Base-by-base conservation (phyloP, 2,888 invertebrate species). In the Ophion slaviceki region DNA sequence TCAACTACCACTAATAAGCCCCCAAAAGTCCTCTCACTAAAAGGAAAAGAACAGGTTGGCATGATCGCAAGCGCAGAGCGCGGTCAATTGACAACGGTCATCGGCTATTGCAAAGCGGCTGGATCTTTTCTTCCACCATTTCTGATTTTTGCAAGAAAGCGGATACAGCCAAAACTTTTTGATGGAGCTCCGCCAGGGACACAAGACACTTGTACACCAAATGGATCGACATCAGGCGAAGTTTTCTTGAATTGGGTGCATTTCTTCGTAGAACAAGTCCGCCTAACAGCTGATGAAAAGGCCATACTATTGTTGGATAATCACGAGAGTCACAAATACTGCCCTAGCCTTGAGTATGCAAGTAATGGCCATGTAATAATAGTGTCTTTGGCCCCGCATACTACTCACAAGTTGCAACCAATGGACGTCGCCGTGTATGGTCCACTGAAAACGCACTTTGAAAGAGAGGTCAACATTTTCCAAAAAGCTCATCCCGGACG, bases 21-120 rank as follows among this genome's bases (percentile, higher is more conserved):
- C 4, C 77, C 85, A 28, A 95, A 95, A 94, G 94, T 36, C 94
- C 93, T 93, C 87, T 87, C 47, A 85, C 10, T 59, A 20, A 78
- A 53, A 62, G 87, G 85, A 66, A 92, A 91, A 85, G 90, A 89
- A 80, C 89, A 90, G 85, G 89, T 92, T 17, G 90, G 90, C 32
- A 86, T 89, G 28, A 90, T 91, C 40, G 86, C 88, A 32, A 89
- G 88, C 85, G 84, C 86, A 81, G 90, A 91, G 86, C 62, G 89
- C 71, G 89, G 90, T 45, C 71, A 88, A 80, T 45, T 82, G 14
- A 88, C 87, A 28, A 88, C 86, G 45, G 85, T 87, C 8, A 83
- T 89, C 76, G 84, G 86, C 82, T 89, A 87, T 59, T 88, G 87
- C 57, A 88, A 87, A 80, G 88, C 89, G 20, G 79, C 89, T 64